A percentile compares a stretch with the other conserved stretches of the same genome.
Conservation (phyloP, 92 coral and sea anemone species). For the Muricea muricata region DNA sequence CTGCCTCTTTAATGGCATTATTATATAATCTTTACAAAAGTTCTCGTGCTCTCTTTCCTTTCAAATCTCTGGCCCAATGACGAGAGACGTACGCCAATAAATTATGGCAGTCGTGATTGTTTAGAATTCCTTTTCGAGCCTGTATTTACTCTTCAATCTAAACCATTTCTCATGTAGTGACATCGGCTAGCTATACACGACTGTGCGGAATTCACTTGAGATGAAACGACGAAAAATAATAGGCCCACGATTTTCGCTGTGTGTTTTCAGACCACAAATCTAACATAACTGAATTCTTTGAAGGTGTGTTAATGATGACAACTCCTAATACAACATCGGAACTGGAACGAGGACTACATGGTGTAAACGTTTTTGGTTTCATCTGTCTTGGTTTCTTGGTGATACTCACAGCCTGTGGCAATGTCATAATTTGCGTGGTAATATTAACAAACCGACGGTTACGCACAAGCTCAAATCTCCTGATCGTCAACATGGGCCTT, state of each 20-base stretch:
- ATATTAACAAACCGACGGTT: not conserved
- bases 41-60: too few species aligned
- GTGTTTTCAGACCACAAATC: not conserved
- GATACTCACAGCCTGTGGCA: conserved; percentile 19
- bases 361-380: not conserved
- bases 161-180: not conserved
- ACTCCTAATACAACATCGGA: not conserved
- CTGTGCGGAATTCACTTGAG: not conserved
- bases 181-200: not conserved
- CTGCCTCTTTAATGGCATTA: too few species aligned
- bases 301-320: not conserved
- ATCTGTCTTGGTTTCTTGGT: conserved; percentile 5
- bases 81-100: too few species aligned
- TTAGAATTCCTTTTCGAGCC: too few species aligned
- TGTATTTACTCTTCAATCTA: too few species aligned
- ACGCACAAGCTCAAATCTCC: conserved; percentile 18
- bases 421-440: conserved; percentile 9
- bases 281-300: not conserved
- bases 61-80: too few species aligned
- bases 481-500: conserved; percentile 28
- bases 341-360: not conserved
- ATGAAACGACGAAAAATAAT: not conserved
- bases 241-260: not conserved
- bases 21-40: too few species aligned
- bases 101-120: too few species aligned